A percentile compares a stretch with the other conserved stretches of the same genome.
These are phyloP conservation scores for Bellardia pandia DNA, from an alignment of 2,888 invertebrate genomes.

Conservation along the genomic window DNA sequence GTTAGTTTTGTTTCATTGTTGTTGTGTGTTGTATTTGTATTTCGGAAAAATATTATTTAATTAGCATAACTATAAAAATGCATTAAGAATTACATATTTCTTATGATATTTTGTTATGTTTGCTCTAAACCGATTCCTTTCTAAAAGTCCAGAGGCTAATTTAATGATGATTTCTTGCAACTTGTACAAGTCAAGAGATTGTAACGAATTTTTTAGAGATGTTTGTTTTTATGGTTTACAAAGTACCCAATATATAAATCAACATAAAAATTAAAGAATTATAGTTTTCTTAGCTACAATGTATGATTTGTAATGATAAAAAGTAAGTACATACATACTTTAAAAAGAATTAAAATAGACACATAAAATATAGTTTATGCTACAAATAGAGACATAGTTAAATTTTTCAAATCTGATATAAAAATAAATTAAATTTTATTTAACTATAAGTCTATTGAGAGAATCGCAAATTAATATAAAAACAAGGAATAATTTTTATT, in stretches of 20 bases:
- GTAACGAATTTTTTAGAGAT: constrained; percentile 22
- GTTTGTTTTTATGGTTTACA: background rate
- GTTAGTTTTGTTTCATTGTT: constrained; percentile 24
- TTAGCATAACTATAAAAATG: constrained; percentile 70
- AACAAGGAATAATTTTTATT: background rate
- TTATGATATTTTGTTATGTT: constrained; percentile 44
- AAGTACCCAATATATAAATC: background rate
- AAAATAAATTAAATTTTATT: background rate
- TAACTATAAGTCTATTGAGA: no score
- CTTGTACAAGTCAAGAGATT: constrained; percentile 50
- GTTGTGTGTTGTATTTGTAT: constrained; percentile 12
- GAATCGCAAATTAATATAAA: background rate
- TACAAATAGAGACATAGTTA: no score
- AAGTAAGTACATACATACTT: no score
- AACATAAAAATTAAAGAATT: no score
- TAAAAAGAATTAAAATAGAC: no score
- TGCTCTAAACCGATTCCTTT: constrained; percentile 77
- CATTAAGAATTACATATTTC: constrained; percentile 70
- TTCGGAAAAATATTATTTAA: constrained; percentile 64
- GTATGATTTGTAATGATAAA: no score
- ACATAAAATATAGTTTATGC: no score
- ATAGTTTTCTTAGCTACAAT: no score
- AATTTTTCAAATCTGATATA: no score
- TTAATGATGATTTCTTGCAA: constrained; percentile 68
- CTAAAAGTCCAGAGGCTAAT: constrained; percentile 79